Conservation (phyloP, 2,113 vertebrate species). For the Promerops cafer region DNA sequence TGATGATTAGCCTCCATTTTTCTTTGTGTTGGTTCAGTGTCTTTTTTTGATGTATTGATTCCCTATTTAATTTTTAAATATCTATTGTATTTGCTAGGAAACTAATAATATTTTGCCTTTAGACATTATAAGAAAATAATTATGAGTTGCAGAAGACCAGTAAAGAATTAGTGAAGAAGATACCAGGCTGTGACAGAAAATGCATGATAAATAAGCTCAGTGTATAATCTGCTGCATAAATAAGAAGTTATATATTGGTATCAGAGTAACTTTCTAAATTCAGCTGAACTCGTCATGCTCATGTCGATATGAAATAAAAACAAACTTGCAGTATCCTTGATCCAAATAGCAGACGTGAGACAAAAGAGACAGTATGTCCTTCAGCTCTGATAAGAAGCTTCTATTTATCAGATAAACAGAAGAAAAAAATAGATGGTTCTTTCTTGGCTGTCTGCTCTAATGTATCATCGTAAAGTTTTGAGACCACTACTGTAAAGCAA, state of each 20-base stretch:
- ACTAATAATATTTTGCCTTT: background rate
- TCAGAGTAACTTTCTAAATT: background rate
- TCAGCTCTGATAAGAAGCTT: background rate
- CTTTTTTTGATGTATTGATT: background rate
- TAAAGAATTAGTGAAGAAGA: background rate
- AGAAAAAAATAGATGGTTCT: background rate
- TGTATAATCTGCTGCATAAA: background rate
- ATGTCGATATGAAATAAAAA: background rate
- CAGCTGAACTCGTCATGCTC: background rate
- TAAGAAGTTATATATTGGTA: background rate
- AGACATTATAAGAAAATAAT: background rate
- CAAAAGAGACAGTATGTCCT: background rate
- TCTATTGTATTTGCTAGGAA: background rate
- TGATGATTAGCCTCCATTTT: background rate
- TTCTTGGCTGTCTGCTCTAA: background rate
- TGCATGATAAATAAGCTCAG: background rate
- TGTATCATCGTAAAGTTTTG: background rate
- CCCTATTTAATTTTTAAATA: background rate
- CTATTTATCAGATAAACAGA: background rate
- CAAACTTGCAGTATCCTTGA: background rate
- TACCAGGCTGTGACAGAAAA: background rate
- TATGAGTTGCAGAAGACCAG: background rate
- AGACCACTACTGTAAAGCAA: background rate
- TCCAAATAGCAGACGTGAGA: background rate
- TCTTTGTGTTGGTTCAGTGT: background rate